Evolutionary conservation across 2,888 invertebrate genomes (phyloP), one percentile per base, ranked within the genome.

Genomic region (Tenthredo distinguenda): DNA sequence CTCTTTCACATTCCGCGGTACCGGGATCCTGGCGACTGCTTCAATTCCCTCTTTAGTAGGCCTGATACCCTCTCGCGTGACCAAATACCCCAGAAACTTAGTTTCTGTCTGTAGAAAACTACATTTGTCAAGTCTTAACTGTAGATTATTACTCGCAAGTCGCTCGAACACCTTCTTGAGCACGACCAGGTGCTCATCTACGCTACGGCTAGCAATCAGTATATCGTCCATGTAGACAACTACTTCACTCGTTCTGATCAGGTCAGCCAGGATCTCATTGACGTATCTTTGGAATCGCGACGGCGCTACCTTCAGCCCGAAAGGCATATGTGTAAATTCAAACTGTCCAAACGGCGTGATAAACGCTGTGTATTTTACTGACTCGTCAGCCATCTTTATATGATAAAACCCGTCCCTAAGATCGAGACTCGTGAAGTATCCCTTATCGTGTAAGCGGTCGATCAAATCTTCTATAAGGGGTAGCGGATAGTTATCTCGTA

Each of bases 381-480:
- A 87, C 58, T 85, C 84, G 4, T 83, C 68, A 12, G 77, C 82
- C 82, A 89, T 76, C n/a, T 31, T 15, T 6, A 88, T 83, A 58
- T 88, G 87, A 37, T 87, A 84, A 43, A 88, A 89, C 1, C 87
- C 88, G 72, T 65, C 87, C 55, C 85, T 87, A n/a, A 88, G 55
- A 86, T 90, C 89, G 9, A 90, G 83, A 9, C 84, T 7, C 2
- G 87, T 87, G 55, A 89, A 90, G 74, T 85, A 87, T 21, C 37
- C 76, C 72, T 89, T 88, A 15, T 85, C 85, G 5, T 72, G 26
- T n/a, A 89, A 71, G 9, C 50, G 21, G 37, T 88, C 87, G 47
- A 86, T 21, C 43, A 86, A 86, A 62, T 87, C 87, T 9, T 84
- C 85, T 86, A 88, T 88, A 0, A 76, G n/a, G 2, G 88, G 87